Base-by-base conservation (phyloP, 2,888 invertebrate species). In the Campopleginae sp. region DNA sequence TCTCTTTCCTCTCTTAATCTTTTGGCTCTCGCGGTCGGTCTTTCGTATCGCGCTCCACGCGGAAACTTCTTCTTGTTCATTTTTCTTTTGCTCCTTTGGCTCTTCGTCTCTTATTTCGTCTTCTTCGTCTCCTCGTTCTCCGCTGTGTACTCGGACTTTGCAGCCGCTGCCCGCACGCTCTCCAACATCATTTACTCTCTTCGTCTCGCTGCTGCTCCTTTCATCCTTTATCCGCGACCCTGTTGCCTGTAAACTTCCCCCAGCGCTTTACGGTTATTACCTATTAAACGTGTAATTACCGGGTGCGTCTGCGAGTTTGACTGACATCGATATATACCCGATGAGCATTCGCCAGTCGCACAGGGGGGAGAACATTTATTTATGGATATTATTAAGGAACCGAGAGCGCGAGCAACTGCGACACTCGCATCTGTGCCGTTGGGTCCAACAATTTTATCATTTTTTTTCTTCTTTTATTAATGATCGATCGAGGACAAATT, bases 281-380 rank as follows among this genome's bases (percentile, higher is more conserved):
- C 84, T 80, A 87, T 87, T 85, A 87, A 86, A 85, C 85, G 84
- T 85, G 79, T 85, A 81, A 86, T 84, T 86, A 86, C 85, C 77
- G 65, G 54, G 38, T 71, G 84, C 76, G 65, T 80, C 74, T 54
- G 74, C n/a, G 78, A 74, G 81, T 82, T 82, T 84, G 79, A 85
- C 65, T 84, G 71, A 87, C 86, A 80, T 72, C 84, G 74, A 84
- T 81, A 68, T 54, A 65, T 77, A 31, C 51, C 14, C 42, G 44
- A 63, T 42, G 33, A 48, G 4, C 33, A 33, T 19, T 33, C 10
- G 38, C 0, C 8, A 38, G 33, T 5, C 19, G n/a, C 46, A 38
- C 31, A 33, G 14, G 5, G 12, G 33, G 0, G 33, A 1, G 38
- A 7, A 4, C 38, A n/a, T 31, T 51, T 31, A 27, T 31, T 46